Base-by-base conservation (phyloP, 1,140 invertebrate genomes). In the Amyelois transitella region DNA sequence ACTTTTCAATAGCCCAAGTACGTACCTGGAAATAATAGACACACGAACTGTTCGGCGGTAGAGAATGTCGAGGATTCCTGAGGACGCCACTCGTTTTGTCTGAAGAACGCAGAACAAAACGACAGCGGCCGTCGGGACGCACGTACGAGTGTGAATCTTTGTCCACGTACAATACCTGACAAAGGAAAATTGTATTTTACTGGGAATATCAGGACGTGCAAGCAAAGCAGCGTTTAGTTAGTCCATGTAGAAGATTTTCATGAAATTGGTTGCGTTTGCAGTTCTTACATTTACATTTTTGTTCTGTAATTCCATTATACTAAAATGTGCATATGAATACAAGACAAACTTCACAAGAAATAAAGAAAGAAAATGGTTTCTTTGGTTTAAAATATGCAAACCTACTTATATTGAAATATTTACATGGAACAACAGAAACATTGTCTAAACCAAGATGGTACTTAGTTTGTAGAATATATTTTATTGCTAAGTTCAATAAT, bases 41-140 rank as follows among this genome's bases (percentile, higher is more conserved):
- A 72, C 95, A 96, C 1, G 94, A 95, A 3, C 93, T 95, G 70
- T 95, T 95, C 5, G 93, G 91, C 1, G 94, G 93, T 22, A 96
- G 75, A 0, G 94, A 94, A 76, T 95, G 94, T 6, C 91, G 72
- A 0, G 94, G 94, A 62, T 93, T 94, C 44, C 92, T 90, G 8
- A 96, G 75, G 18, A 94, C 86, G 1, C 95, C 95, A 59, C 92
- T 93, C 4, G 92, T 90, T 62, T 91, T 92, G 65, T 95, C 93
- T 60, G 94, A 93, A 21, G 93, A 92, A 51, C 92, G 92, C 53
- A 95, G 89, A 53, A 94, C 90, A 77, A 95, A 95, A 62, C 94
- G 93, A 71, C 94, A 95, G 44, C 93, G 92, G 32, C 91, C 91
- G 63, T 92, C 91, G 60, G 93, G 90, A 65, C 93, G 91, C 53